Conservation (phyloP, 2,888 invertebrate genomes). For the Digitonthophagus gazella region DNA sequence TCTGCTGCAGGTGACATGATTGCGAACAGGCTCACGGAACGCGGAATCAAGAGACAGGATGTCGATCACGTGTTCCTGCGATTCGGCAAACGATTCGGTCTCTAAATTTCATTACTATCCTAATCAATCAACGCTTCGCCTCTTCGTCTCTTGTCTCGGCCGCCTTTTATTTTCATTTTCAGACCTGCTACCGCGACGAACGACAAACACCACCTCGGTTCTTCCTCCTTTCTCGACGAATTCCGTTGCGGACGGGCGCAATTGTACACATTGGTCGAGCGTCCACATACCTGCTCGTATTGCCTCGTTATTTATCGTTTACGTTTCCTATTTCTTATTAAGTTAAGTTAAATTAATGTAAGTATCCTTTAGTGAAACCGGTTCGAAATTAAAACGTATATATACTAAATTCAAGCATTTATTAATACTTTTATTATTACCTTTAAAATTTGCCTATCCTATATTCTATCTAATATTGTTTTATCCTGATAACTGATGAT, state of each 20-base stretch:
- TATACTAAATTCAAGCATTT: neutral
- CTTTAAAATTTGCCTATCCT: too few relatives aligned
- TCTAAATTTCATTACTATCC: conserved; percentile 20
- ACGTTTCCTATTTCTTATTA: neutral
- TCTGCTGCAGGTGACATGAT: conserved; percentile 33
- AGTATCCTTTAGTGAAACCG: neutral
- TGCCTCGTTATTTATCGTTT: neutral
- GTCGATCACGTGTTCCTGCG: conserved; percentile 88
- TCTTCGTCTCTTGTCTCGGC: neutral
- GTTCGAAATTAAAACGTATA: neutral
- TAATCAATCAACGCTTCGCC: conserved; percentile 25
- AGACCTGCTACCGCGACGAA: neutral
- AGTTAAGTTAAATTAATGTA: conserved; percentile 1
- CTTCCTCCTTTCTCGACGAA: too few relatives aligned
- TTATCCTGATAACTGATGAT: too few relatives aligned
- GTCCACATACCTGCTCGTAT: neutral
- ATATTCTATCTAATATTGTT: too few relatives aligned
- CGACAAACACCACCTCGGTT: too few relatives aligned
- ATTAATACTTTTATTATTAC: neutral
- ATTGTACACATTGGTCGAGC: too few relatives aligned
- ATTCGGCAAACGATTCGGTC: conserved; percentile 65
- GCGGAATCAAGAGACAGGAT: conserved; percentile 80
- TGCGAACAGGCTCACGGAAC: conserved; percentile 54
- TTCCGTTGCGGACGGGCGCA: too few relatives aligned
- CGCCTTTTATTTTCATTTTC: conserved; percentile 6